A percentile compares a stretch with the other conserved stretches of the same genome.
Evolutionary conservation across 2,888 invertebrate genomes (phyloP).

Genomic region (Nephrotoma guestfalica): DNA sequence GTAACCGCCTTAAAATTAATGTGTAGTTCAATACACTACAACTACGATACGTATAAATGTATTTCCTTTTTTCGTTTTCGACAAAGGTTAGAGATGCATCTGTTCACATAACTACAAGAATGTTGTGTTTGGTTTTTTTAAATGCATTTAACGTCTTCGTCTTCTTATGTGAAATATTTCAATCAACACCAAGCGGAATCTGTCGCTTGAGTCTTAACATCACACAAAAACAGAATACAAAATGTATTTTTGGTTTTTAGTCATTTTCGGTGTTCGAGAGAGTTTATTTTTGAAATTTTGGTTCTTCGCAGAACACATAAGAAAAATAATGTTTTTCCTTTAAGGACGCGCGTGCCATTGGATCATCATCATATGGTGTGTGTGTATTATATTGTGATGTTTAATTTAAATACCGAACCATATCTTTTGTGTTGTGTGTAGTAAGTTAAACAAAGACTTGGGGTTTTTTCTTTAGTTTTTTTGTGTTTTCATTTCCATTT

Average conservation of each 20-base stretch:
- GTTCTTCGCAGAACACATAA: neutral
- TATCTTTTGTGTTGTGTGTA: neutral
- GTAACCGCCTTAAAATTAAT: neutral
- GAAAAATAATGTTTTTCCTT: neutral
- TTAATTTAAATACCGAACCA: neutral
- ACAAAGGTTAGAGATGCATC: neutral
- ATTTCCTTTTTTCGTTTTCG: neutral
- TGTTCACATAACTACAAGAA: neutral
- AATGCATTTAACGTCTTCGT: neutral
- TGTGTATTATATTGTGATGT: neutral
- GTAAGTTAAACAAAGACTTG: neutral
- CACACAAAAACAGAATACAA: neutral
- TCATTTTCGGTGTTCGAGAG: neutral
- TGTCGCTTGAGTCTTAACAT: neutral
- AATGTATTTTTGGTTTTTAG: neutral
- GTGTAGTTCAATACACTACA: neutral
- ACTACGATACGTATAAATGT: neutral
- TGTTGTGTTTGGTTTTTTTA: neutral
- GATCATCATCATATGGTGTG: neutral
- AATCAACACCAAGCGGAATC: neutral
- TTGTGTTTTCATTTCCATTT: neutral
- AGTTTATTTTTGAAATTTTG: neutral
- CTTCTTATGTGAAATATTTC: neutral
- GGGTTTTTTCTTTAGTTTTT: neutral
- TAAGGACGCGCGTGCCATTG: neutral